Base-by-base conservation (phyloP, 2,888 invertebrate species). In the Nymphalis urticae region DNA sequence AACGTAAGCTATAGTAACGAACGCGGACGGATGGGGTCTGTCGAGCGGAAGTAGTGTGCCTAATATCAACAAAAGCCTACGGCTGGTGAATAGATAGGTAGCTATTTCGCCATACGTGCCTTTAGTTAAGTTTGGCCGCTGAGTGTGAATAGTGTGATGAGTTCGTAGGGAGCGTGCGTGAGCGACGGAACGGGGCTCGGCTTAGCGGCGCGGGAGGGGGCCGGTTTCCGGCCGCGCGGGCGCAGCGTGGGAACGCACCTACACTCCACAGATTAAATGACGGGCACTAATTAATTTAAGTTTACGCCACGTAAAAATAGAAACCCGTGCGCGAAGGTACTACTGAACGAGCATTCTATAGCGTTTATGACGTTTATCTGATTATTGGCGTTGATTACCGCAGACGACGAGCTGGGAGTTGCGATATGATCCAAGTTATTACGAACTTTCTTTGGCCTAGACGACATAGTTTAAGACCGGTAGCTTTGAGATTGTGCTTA, bases 171-270 rank as follows among this genome's bases (percentile, higher is more conserved):
- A 84, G 82, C 83, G 85, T 85, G 85, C 92, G 92, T 91, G 92
- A 83, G 90, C 86, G 85, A 81, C 80, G 85, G 84, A 77, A 82
- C 81, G 85, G 80, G 82, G 88, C 81, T 86, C 85, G 86, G 88
- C 89, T 90, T 89, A 87, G 85, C 77, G 82, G 79, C 79, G 78
- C 74, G 70, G 79, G 83, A 80, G 81, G 78, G 80, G 79, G 73
- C 77, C 72, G 81, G 83, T 85, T 89, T 91, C 90, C 91, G 90
- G 90, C 85, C 80, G 84, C 86, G 87, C 87, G 81, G 83, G 86
- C 88, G 86, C 88, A 87, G 84, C 92, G 92, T 92, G 92, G 91
- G 92, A 91, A 91, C 89, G 85, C 88, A 86, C 89, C 87, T 88
- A 87, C 88, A 78, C 85, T 87, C 84, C 84, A 85, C 85, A 84